Evolutionary conservation across 2,113 vertebrate species (phyloP).

Genomic region (Blennius ocellaris): DNA sequence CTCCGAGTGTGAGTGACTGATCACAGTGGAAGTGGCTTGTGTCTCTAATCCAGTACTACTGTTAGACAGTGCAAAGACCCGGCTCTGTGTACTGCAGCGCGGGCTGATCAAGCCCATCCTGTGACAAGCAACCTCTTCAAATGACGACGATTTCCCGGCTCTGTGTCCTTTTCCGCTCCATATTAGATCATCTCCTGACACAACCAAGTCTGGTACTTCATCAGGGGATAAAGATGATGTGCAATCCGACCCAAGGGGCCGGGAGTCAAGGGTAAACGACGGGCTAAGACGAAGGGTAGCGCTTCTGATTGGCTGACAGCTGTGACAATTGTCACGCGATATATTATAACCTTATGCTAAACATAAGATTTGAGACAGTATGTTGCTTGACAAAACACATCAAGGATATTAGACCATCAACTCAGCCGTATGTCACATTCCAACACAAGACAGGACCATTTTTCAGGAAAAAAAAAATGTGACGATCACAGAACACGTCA

Average conservation of each 20-base stretch:
- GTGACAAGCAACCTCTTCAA: conserved; percentile 77
- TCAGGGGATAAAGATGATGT: conserved; percentile 77
- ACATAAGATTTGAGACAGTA: conserved; percentile 45
- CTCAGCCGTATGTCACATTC: conserved; percentile 5
- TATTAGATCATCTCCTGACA: conserved; percentile 75
- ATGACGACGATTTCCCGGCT: conserved; percentile 75
- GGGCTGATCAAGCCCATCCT: conserved; percentile 79
- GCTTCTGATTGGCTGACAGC: conserved; percentile 58
- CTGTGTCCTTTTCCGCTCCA: conserved; percentile 68
- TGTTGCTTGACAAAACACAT: conserved; percentile 53
- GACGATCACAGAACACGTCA: neutral
- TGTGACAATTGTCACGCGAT: conserved; percentile 63
- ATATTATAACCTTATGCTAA: conserved; percentile 62
- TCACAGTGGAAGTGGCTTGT: conserved; percentile 79
- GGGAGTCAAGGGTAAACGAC: conserved; percentile 71
- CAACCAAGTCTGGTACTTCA: conserved; percentile 66
- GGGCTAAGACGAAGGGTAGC: conserved; percentile 49
- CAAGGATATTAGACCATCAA: conserved; percentile 35
- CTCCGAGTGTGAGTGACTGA: conserved; percentile 76
- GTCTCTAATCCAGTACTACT: conserved; percentile 81
- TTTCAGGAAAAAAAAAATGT: neutral
- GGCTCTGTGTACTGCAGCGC: conserved; percentile 70
- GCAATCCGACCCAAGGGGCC: conserved; percentile 65
- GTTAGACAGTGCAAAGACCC: conserved; percentile 79
- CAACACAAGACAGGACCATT: neutral